A percentile compares a stretch with the other conserved stretches of the same genome.
These are phyloP conservation scores for Hemicordylus capensis DNA, from an alignment of 2,113 vertebrate species.

Conservation along the genomic window DNA sequence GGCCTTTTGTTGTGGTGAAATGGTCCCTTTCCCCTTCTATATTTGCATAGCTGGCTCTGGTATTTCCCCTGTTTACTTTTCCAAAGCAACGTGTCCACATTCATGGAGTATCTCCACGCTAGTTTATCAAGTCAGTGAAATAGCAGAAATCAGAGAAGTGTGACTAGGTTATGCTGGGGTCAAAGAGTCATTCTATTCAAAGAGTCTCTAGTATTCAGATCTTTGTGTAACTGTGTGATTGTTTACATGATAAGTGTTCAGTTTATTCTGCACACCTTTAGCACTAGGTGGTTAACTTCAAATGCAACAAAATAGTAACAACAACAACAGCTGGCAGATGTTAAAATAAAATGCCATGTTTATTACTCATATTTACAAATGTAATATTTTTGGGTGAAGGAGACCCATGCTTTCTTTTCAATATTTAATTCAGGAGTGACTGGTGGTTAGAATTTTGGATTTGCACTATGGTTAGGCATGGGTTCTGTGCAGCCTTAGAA, in stretches of 20 bases:
- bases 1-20: background rate
- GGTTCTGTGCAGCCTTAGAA: background rate
- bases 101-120: background rate
- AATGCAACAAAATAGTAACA: slow-evolving; percentile 16
- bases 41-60: slow-evolving; percentile 11
- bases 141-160: slow-evolving; percentile 22
- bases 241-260: background rate
- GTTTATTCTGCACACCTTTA: slow-evolving; percentile 2
- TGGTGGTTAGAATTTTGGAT: background rate
- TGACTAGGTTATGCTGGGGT: background rate
- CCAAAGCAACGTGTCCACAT: slow-evolving; percentile 34
- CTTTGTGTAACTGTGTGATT: background rate
- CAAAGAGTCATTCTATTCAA: slow-evolving; percentile 1
- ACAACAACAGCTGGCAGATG: slow-evolving; percentile 22
- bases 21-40: background rate
- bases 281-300: background rate
- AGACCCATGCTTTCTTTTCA: too few species aligned
- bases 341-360: slow-evolving; percentile 43
- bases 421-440: background rate
- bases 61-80: slow-evolving; percentile 44
- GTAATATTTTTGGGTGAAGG: background rate
- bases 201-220: background rate
- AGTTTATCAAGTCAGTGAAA: slow-evolving; percentile 33
- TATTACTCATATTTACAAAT: background rate
- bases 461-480: background rate